Conservation (phyloP, 2,888 invertebrate genomes). For the Blomia tropicalis region DNA sequence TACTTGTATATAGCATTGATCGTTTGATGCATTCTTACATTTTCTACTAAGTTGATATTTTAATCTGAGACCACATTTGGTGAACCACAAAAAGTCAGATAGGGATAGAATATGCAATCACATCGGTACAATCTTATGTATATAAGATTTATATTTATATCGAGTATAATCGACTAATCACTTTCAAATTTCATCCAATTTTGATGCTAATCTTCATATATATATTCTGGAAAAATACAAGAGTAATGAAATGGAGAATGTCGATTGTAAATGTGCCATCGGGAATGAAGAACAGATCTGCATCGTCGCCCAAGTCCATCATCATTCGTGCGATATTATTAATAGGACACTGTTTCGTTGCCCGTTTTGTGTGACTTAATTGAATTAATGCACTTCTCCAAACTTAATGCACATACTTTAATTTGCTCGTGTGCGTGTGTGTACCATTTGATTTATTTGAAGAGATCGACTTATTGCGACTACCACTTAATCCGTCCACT, state of each 20-base stretch:
- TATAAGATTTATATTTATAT: no score
- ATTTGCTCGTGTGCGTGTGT: not conserved
- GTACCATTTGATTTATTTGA: conserved; percentile 10
- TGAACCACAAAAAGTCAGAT: no score
- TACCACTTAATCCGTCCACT: conserved; percentile 1
- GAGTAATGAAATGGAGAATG: no score
- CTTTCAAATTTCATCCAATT: conserved; percentile 2
- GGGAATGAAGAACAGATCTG: no score
- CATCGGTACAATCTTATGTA: no score
- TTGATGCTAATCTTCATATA: not conserved
- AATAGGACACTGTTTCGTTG: not conserved
- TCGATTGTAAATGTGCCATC: no score
- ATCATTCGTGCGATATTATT: conserved; percentile 1
- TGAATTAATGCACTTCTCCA: conserved; percentile 7
- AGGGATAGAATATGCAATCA: no score
- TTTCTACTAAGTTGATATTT: no score
- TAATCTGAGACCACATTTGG: no score
- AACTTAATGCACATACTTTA: conserved; percentile 3
- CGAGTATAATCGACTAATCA: conserved; percentile 10
- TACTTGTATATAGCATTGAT: no score
- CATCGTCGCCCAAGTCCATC: conserved; percentile 6
- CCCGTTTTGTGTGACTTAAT: not conserved
- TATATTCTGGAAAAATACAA: no score
- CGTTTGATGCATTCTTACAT: no score
- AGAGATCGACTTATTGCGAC: not conserved